Evolutionary conservation across 2,888 invertebrate genomes (phyloP).

Genomic region (Acleris laterana): DNA sequence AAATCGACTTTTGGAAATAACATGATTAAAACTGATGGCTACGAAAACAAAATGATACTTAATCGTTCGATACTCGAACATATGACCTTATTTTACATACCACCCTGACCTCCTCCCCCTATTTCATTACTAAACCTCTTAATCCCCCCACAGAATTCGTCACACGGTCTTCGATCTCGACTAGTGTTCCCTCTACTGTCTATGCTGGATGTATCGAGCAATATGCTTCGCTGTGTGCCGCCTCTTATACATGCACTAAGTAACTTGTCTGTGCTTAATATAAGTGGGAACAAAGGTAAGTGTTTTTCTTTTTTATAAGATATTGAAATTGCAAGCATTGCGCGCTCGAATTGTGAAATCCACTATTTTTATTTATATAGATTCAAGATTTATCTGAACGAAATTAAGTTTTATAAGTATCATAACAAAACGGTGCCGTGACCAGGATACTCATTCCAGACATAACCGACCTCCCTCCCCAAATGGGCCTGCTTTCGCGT

Average conservation of each 20-base stretch:
- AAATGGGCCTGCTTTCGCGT: conserved; percentile 96
- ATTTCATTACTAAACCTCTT: neutral
- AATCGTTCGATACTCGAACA: neutral
- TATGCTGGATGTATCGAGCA: conserved; percentile 97
- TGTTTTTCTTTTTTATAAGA: neutral
- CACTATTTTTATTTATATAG: too few species aligned
- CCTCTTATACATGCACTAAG: conserved; percentile 92
- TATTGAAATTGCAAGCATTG: neutral
- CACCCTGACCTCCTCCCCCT: neutral
- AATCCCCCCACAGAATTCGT: conserved; percentile 45
- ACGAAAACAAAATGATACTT: neutral
- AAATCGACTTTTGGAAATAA: too few species aligned
- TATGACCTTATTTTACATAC: neutral
- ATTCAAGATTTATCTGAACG: too few species aligned
- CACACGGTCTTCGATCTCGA: conserved; percentile 84
- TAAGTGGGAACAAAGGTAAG: conserved; percentile 91
- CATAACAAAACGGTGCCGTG: neutral
- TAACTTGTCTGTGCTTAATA: conserved; percentile 96
- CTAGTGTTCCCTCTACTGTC: conserved; percentile 96
- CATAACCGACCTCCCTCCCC: conserved; percentile 94
- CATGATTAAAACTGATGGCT: conserved; percentile 11
- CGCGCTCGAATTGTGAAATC: neutral
- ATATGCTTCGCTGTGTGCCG: conserved; percentile 89
- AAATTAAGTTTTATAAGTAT: too few species aligned
- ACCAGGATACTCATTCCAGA: conserved; percentile 74